These are phyloP conservation scores for Adela reaumurella DNA, from an alignment of 2,888 invertebrate genomes.

Conservation along the genomic window DNA sequence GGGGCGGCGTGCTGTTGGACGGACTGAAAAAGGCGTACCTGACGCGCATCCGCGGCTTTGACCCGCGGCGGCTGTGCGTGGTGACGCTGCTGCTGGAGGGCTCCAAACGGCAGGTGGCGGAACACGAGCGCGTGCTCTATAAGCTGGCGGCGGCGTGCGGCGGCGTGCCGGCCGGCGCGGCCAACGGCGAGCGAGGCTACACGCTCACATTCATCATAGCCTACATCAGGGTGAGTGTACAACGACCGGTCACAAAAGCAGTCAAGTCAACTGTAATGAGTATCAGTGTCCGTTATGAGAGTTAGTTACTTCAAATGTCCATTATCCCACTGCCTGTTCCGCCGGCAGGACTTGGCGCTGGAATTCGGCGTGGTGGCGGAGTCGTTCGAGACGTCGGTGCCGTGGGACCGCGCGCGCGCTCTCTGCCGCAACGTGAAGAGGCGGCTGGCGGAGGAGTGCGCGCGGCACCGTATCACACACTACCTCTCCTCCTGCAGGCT, in stretches of 20 bases:
- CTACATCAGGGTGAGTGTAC: conserved; percentile 77
- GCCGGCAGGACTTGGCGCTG: conserved; percentile 78
- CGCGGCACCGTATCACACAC: conserved; percentile 52
- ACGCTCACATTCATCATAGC: conserved; percentile 97
- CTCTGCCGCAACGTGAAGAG: conserved; percentile 90
- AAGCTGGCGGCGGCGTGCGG: conserved; percentile 70
- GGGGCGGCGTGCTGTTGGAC: conserved; percentile 69
- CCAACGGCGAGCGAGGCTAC: conserved; percentile 94
- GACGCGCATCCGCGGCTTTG: conserved; percentile 83
- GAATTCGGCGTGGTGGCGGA: conserved; percentile 87
- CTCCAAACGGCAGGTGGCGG: conserved; percentile 64
- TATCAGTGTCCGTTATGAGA: too few species aligned
- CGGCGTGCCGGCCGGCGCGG: conserved; percentile 88
- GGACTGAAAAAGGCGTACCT: conserved; percentile 83
- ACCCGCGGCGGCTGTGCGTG: conserved; percentile 76
- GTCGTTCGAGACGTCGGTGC: conserved; percentile 98
- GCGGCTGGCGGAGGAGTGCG: conserved; percentile 65
- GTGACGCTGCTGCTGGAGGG: conserved; percentile 95
- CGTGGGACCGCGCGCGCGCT: conserved; percentile 85
- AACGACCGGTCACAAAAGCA: too few species aligned
- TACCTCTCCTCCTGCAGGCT: conserved; percentile 77
- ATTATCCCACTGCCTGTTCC: conserved; percentile 65
- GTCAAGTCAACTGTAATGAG: too few species aligned
- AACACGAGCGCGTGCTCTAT: conserved; percentile 61
- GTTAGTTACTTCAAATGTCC: too few species aligned